These are phyloP conservation scores for Sorex maritimensis DNA, from an alignment of 2,797 vertebrate genomes.

Conservation along the genomic window DNA sequence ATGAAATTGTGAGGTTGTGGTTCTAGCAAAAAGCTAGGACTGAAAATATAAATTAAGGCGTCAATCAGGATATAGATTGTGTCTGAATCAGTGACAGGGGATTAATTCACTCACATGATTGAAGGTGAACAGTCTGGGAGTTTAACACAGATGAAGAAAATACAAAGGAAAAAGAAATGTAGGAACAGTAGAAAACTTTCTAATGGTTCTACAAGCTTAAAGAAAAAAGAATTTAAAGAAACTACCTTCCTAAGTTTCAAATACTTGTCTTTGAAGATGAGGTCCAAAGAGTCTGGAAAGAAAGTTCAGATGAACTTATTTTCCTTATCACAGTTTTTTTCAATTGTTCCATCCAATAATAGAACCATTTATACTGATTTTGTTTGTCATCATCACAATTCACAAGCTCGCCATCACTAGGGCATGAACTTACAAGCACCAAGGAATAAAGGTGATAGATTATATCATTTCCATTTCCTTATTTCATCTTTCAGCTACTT, in stretches of 20 bases:
- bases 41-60: conserved; percentile 11
- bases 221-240: not conserved
- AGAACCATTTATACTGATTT: not conserved
- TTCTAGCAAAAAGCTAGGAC: conserved; percentile 33
- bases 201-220: not conserved
- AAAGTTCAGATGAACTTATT: not conserved
- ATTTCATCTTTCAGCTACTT: not conserved
- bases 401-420: not conserved
- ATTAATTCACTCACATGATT: not conserved
- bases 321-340: not conserved
- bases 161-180: not conserved
- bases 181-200: not conserved
- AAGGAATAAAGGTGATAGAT: not conserved
- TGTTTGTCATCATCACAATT: not conserved
- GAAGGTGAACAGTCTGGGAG: not conserved
- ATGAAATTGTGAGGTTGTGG: conserved; percentile 5
- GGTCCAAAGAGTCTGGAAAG: not conserved
- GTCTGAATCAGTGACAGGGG: not conserved
- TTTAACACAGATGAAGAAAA: not conserved
- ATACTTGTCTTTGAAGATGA: not conserved
- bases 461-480: not conserved
- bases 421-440: not conserved
- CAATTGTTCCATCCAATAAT: not conserved
- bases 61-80: not conserved
- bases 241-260: not conserved